Base-by-base conservation (phyloP, 1,140 invertebrate species). In the Achatina immaculata region DNA sequence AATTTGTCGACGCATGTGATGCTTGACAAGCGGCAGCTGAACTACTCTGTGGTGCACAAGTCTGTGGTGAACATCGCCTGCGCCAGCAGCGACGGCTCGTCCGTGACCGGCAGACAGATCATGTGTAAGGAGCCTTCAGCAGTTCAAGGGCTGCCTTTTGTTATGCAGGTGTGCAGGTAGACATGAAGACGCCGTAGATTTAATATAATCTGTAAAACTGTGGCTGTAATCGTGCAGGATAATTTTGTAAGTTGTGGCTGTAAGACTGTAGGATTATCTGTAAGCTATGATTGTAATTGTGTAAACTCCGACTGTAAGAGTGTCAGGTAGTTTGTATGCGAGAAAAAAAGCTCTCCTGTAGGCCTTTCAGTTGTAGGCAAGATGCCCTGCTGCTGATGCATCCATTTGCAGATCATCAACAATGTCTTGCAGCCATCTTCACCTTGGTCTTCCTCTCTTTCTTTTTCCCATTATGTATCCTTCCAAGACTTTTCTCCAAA, bases 91-190 rank as follows among this genome's bases (percentile, higher is more conserved):
- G 89, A 90, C 55, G 89, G 89, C 11, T 81, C 86, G 4, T 83
- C 83, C 38, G 88, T 89, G 2, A 88, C 85, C n/a, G 87, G 88
- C 43, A 83, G 84, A 55, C 89, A 91, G 74, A 83, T 91, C 19
- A 79, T 88, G n/a, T 91, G 86, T 73, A 90, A 91, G 84, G 88
- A 91, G 77, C 89, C 89, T 14, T 86, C 89, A 40, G 87, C 86
- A 14, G 81, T 86, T 28, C 84, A 86, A 36, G 85, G 85, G 36
- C 86, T 80, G 14, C 83, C 85, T 16, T 88, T 89, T 83, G 84
- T 90, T 36, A 85, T 88, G 71, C 88, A 90, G 88, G 90, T 88
- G 83, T 55, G 68, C 9, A 19, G 40, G 9, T n/a, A 51, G 48
- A 14, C 48, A 51, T 24, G 11, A 51, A 51, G 48, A 14, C 24